Percentiles rank a stretch among this genome's conserved stretches.
phyloP scores from a whole-genome alignment of 2,113 vertebrate species.

The human (Homo sapiens) region DNA sequence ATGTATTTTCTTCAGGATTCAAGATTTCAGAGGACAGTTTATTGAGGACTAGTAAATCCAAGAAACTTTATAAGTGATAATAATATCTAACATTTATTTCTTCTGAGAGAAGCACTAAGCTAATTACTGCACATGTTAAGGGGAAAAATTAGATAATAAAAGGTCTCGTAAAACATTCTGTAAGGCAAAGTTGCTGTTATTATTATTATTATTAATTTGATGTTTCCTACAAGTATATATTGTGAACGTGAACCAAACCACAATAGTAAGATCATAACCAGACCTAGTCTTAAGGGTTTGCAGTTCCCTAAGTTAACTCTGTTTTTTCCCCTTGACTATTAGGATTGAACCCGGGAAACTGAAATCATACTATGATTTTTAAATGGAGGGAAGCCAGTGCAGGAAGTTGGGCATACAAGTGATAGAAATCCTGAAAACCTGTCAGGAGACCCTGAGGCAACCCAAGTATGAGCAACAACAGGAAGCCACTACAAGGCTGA shows the following conservation, averaged over 20 bases:
- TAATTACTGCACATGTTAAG: neutral
- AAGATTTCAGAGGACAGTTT: conserved; percentile 6
- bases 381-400: neutral
- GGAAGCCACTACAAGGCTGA: neutral
- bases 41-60: neutral
- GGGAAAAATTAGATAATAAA: conserved; percentile 24
- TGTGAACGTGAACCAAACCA: neutral
- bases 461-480: neutral
- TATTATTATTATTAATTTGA: neutral
- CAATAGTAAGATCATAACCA: neutral
- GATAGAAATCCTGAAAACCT: neutral
- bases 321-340: neutral
- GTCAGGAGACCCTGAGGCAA: neutral
- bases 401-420: neutral
- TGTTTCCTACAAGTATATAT: neutral
- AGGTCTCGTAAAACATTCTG: neutral
- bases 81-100: neutral
- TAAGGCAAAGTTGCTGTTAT: neutral
- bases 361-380: neutral
- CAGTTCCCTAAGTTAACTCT: neutral
- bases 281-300: neutral
- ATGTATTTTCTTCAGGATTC: conserved; percentile 19
- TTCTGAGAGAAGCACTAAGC: neutral
- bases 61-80: conserved; percentile 16
- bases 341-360: neutral